These are phyloP conservation scores for Lucilia cuprina DNA, from an alignment of 1,140 invertebrate genomes.

Conservation along the genomic window DNA sequence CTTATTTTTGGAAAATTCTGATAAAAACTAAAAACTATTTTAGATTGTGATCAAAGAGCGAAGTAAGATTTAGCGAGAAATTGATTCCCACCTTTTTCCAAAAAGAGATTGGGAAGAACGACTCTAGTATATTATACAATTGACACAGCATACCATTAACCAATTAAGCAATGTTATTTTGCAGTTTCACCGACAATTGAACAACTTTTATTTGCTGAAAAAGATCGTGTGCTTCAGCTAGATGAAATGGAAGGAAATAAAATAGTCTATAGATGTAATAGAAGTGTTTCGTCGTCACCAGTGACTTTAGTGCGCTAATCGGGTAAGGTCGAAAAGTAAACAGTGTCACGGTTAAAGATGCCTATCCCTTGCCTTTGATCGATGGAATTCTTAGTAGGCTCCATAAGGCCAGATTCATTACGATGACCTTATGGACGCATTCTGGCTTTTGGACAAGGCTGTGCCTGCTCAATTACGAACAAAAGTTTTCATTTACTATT, in stretches of 20 bases:
- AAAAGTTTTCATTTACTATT: too few species aligned
- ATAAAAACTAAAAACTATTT: background rate
- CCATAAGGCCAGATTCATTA: slow-evolving; percentile 26
- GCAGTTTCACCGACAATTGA: background rate
- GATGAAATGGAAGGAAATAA: slow-evolving; percentile 4
- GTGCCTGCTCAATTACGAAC: too few species aligned
- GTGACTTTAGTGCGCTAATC: background rate
- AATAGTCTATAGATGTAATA: too few species aligned
- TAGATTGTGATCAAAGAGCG: background rate
- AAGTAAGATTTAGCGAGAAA: background rate
- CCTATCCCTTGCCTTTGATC: slow-evolving; percentile 23
- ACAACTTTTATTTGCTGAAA: background rate
- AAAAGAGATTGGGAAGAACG: background rate
- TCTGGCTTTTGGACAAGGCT: background rate
- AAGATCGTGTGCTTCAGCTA: background rate
- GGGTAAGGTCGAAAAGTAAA: slow-evolving; percentile 9
- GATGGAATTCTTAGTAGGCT: slow-evolving; percentile 37
- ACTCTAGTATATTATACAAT: background rate
- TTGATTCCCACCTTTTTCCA: background rate
- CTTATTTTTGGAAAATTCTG: background rate
- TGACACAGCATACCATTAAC: background rate
- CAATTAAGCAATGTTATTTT: background rate
- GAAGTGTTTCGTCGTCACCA: background rate
- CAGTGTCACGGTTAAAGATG: slow-evolving; percentile 19
- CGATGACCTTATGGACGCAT: slow-evolving; percentile 42